Conservation (phyloP, 2,888 invertebrate species). For the Argyresthia goedartella region DNA sequence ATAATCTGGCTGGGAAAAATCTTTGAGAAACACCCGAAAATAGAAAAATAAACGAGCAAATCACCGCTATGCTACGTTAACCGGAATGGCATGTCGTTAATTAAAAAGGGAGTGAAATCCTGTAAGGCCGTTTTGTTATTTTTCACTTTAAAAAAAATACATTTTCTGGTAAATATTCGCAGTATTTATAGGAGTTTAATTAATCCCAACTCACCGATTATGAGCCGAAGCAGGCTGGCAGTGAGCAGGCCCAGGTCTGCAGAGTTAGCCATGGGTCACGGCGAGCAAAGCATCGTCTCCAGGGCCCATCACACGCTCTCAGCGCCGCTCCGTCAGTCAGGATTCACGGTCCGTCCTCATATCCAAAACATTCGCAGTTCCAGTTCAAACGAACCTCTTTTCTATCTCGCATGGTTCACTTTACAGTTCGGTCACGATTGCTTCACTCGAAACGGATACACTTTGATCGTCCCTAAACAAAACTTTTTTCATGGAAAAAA, state of each 20-base stretch:
- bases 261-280: slow-evolving; percentile 69
- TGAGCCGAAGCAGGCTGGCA: slow-evolving; percentile 73
- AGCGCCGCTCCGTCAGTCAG: slow-evolving; percentile 14
- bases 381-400: not conserved
- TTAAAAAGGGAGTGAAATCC: not conserved
- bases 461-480: too few relatives aligned
- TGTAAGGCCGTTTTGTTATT: not conserved
- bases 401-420: not conserved
- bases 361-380: slow-evolving; percentile 9
- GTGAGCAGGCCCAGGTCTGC: slow-evolving; percentile 71
- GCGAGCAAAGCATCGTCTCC: slow-evolving; percentile 36
- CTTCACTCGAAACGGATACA: not conserved
- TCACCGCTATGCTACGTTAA: not conserved
- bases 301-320: slow-evolving; percentile 44
- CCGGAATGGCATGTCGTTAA: slow-evolving; percentile 1
- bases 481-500: not conserved
- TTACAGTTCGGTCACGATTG: not conserved
- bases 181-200: not conserved
- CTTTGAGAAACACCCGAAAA: not conserved
- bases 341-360: slow-evolving; percentile 15
- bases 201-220: slow-evolving; percentile 67
- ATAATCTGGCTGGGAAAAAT: not conserved
- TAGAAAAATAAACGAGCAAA: not conserved
- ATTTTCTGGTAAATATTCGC: too few relatives aligned
- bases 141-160: not conserved